Conservation (phyloP, 2,888 invertebrate genomes). For the Argyresthia albistria region DNA sequence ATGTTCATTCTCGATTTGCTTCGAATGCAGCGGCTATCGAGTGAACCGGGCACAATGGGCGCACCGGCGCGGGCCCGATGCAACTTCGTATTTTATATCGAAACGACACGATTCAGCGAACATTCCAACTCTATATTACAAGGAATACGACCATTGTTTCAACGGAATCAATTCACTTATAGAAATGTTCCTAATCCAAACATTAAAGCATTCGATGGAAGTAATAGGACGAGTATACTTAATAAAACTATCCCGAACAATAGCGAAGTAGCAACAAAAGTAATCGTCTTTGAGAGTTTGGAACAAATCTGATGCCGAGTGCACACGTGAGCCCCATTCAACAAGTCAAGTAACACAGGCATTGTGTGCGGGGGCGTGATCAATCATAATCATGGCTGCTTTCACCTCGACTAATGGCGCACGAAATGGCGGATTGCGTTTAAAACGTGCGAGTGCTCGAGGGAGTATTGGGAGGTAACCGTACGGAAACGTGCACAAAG, state of each 20-base stretch:
- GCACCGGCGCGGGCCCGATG: conserved; percentile 23
- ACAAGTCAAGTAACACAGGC: conserved; percentile 49
- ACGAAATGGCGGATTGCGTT: conserved; percentile 65
- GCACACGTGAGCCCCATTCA: conserved; percentile 58
- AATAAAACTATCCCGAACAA: too few species aligned
- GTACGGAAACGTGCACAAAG: conserved; percentile 61
- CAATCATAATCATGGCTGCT: conserved; percentile 70
- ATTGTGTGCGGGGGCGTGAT: conserved; percentile 48
- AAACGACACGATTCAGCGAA: conserved; percentile 13
- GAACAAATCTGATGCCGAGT: conserved; percentile 40
- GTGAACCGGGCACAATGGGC: conserved; percentile 44
- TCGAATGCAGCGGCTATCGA: conserved; percentile 38
- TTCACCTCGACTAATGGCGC: conserved; percentile 69
- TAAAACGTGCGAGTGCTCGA: conserved; percentile 59
- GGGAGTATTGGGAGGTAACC: conserved; percentile 61
- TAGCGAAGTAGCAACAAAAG: not conserved
- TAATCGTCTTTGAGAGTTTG: not conserved
- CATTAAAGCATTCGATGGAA: too few species aligned
- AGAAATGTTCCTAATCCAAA: too few species aligned
- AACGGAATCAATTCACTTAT: too few species aligned
- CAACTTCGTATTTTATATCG: conserved; percentile 3
- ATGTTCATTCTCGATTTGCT: conserved; percentile 60
- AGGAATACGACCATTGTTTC: too few species aligned
- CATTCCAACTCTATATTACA: conserved; percentile 18
- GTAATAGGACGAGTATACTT: too few species aligned